Evolutionary conservation across 2,797 vertebrate species (phyloP).

Genomic region (Rousettus madagascariensis): DNA sequence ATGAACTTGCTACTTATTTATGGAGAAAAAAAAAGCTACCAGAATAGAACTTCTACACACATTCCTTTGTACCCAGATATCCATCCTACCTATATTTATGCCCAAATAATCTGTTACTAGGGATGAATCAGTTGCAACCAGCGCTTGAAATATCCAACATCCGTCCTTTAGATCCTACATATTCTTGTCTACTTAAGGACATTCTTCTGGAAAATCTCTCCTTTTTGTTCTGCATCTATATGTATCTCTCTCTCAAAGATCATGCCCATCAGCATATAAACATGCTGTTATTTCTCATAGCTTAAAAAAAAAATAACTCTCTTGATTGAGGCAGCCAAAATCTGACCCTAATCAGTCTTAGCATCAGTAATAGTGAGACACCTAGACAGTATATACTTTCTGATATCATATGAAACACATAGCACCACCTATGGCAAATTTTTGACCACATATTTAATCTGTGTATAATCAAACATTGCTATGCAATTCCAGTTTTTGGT

Average conservation of each 20-base stretch:
- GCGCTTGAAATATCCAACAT: neutral
- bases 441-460: neutral
- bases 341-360: neutral
- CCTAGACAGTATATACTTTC: neutral
- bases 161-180: neutral
- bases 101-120: neutral
- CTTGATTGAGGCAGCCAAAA: neutral
- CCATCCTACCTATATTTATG: neutral
- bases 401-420: neutral
- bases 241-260: neutral
- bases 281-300: neutral
- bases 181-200: neutral
- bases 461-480: neutral
- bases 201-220: neutral
- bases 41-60: neutral
- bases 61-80: neutral
- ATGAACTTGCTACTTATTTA: neutral
- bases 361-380: neutral
- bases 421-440: neutral
- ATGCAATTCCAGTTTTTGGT: neutral
- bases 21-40: neutral
- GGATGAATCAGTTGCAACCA: neutral
- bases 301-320: neutral
- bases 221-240: neutral
- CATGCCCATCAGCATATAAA: neutral